Evolutionary conservation across 2,797 vertebrate genomes (phyloP).

Genomic region (Glossophaga mutica): DNA sequence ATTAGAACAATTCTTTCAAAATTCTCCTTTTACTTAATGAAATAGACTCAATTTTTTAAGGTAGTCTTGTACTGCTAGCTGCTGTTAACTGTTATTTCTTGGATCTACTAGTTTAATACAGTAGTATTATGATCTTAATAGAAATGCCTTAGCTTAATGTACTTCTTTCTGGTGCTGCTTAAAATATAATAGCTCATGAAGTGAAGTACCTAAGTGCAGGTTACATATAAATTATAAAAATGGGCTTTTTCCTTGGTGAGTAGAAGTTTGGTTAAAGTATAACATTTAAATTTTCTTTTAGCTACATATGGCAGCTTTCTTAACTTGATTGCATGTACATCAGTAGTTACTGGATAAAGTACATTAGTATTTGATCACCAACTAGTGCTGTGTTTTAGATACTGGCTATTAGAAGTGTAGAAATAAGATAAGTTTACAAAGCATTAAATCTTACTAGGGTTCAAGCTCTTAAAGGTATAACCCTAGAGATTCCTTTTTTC

Average conservation of each 20-base stretch:
- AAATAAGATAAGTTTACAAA: constrained; percentile 16
- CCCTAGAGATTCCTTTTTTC: neutral
- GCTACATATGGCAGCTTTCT: neutral
- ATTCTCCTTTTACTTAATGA: neutral
- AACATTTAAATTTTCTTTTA: neutral
- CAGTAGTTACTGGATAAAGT: neutral
- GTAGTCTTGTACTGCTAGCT: neutral
- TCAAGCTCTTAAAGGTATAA: neutral
- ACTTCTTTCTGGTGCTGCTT: neutral
- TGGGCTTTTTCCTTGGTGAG: neutral
- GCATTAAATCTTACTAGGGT: neutral
- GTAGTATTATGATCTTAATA: neutral
- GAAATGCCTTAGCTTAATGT: neutral
- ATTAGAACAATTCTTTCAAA: constrained; percentile 31
- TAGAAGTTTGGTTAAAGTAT: neutral
- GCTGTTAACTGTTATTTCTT: neutral
- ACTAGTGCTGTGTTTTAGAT: neutral
- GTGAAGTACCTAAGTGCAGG: neutral
- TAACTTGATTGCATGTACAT: neutral
- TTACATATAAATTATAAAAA: neutral
- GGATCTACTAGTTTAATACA: neutral
- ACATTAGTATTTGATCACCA: neutral
- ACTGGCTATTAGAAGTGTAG: neutral
- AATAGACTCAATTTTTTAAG: neutral
- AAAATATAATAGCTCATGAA: constrained; percentile 5